Evolutionary conservation across 2,113 vertebrate genomes (phyloP), one percentile per base, ranked within the genome.

Genomic region (Cyphomyrus plagiostoma): DNA sequence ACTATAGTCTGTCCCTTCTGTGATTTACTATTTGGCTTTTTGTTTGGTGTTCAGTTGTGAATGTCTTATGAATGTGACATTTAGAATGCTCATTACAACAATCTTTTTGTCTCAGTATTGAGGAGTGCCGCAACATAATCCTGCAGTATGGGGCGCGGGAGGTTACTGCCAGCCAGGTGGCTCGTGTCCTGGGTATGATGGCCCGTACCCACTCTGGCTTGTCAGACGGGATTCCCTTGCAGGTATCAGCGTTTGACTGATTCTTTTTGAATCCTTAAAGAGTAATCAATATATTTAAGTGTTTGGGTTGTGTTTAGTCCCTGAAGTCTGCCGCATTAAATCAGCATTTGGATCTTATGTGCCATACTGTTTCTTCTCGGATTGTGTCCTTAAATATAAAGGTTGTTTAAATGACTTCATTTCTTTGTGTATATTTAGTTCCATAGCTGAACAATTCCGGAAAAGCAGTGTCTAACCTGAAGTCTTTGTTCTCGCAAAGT

Each of bases 131-230:
- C 94, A 99, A 97, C 94, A 99, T 99, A 92, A 99, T 99, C 93
- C 92, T 98, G 93, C 98, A 99, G 93, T 99, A 98, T 95, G 98
- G 98, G 50, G 97, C 97, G 90, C 97, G 98, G 91, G 98, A 99
- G 91, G 98, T 99, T 85, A 99, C 98, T 0, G 98, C 98, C 93
- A 97, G 97, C 93, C 98, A 99, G 95, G 98, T 99, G 88, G 98
- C 98, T 93, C 96, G 98, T 92, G 98, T 99, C 91, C 95, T 99
- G 92, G 98, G 98, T 90, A 99, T 99, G 98, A 99, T 99, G 98
- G 98, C 98, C 88, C 97, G 98, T 26, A 99, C 98, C 89, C 98
- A 99, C 91, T 99, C 98, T 4, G 98, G 98, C 52, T 91, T 99
- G 91, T 97, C 97, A 0, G 98, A 99, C 2, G 98, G 98, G 19